Percentiles rank a stretch among this genome's conserved stretches.
Evolutionary conservation across 2,797 vertebrate species (phyloP).

Genomic region (Gorsachius magnificus): DNA sequence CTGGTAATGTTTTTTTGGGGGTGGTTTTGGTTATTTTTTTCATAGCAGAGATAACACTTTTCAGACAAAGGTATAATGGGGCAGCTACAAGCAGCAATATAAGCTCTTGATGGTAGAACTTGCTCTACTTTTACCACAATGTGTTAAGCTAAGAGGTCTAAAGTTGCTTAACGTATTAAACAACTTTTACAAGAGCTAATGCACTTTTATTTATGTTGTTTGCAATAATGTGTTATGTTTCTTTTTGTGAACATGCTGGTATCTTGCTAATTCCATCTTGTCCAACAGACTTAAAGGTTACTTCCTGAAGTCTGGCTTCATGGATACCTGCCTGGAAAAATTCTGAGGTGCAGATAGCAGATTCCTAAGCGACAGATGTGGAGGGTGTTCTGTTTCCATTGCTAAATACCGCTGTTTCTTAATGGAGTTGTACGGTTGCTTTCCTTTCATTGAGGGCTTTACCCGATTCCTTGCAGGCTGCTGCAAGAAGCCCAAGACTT

Average conservation of each 20-base stretch:
- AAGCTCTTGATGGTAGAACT: not conserved
- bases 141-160: not conserved
- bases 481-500: not conserved
- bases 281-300: not conserved
- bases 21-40: not conserved
- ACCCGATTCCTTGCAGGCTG: not conserved
- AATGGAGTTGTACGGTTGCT: not conserved
- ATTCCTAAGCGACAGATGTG: constrained; percentile 9
- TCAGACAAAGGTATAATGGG: not conserved
- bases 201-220: not conserved
- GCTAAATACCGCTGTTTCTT: not conserved
- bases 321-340: constrained; percentile 33
- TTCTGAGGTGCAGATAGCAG: not conserved
- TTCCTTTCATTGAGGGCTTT: not conserved
- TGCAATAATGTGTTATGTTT: not conserved
- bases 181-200: not conserved
- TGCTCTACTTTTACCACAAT: accelerated
- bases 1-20: not conserved
- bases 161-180: not conserved
- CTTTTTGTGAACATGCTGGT: not conserved
- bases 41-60: not conserved
- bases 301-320: not conserved
- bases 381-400: not conserved
- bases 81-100: not conserved
- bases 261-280: not conserved